phyloP scores from a whole-genome alignment of 2,888 invertebrate genomes.

The Drosophila glabriapex region DNA sequence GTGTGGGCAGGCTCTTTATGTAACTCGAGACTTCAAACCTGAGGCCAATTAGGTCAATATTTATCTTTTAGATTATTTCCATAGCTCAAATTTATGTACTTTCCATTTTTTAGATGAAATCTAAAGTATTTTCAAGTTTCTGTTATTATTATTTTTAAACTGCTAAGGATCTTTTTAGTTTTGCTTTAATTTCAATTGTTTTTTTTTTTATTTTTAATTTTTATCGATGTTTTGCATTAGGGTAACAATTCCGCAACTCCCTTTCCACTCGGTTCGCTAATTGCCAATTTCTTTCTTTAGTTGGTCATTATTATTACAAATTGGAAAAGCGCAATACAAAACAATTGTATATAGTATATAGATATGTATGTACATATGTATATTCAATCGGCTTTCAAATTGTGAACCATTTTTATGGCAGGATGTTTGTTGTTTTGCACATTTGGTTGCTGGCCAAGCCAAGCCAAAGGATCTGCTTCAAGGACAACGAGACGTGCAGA shows the following conservation, averaged over 20 bases:
- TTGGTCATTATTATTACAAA: neutral
- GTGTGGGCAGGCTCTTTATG: neutral
- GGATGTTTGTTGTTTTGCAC: conserved; percentile 30
- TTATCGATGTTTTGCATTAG: neutral
- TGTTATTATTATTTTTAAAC: neutral
- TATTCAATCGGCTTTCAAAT: conserved; percentile 2
- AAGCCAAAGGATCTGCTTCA: neutral
- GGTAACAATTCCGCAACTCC: neutral
- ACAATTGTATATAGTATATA: neutral
- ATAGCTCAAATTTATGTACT: neutral
- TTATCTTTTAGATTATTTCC: neutral
- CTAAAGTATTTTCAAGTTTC: neutral
- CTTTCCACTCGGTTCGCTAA: neutral
- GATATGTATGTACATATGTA: neutral
- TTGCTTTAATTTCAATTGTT: neutral
- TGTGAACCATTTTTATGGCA: conserved; percentile 14
- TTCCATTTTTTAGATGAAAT: neutral
- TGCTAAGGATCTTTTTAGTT: accelerated
- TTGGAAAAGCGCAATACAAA: neutral
- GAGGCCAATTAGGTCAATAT: neutral
- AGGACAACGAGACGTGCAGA: conserved; percentile 21
- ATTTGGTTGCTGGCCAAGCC: conserved; percentile 27
- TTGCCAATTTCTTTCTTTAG: neutral
- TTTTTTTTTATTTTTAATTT: neutral
- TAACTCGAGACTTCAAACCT: neutral